Base-by-base conservation (phyloP, 2,888 invertebrate genomes). In the Melinaea menophilus region DNA sequence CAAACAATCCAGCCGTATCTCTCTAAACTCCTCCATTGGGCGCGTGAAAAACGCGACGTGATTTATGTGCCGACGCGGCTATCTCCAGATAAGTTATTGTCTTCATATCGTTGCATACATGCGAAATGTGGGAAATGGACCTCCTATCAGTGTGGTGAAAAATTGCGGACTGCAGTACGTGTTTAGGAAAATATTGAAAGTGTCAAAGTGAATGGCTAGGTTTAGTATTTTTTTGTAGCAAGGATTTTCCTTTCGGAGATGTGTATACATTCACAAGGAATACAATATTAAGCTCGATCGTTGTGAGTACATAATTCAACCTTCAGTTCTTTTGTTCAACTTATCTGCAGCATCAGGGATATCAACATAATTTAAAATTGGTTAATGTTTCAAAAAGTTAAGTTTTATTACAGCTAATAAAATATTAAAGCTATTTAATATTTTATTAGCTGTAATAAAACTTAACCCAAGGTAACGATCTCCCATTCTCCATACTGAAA, bases 1-100 rank as follows among this genome's bases (percentile, higher is more conserved):
- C 56, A 22, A 60, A 65, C 56, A 69, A 58, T 13, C 7, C 12
- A 4, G 35, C 69, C 73, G 72, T 80, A 64, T 74, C 69, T 72
- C 58, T 63, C 54, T 72, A 55, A 35, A 56, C 71, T 73, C 72
- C 73, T 74, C 76, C 75, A 74, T 73, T 70, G 62, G 67, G 73
- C 73, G 76, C 76, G 80, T 81, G 81, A 84, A 83, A 85, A 85
- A 84, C 81, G 71, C 76, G 62, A 59, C 74, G 79, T 86, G 88
- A 88, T 87, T 87, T 87, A 87, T 86, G 81, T 75, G 74, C 79
- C 79, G 78, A 72, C 79, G 78, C 73, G 79, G 82, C 81, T 82
- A 85, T 82, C 86, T 80, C 66, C 70, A 79, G 83, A 86, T 86
- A 85, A 85, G 82, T 84, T 84, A 86, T 81, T 77, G 76, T 77